These are phyloP conservation scores for Neopipo cinnamomea DNA, from an alignment of 2,113 vertebrate genomes.

Conservation along the genomic window DNA sequence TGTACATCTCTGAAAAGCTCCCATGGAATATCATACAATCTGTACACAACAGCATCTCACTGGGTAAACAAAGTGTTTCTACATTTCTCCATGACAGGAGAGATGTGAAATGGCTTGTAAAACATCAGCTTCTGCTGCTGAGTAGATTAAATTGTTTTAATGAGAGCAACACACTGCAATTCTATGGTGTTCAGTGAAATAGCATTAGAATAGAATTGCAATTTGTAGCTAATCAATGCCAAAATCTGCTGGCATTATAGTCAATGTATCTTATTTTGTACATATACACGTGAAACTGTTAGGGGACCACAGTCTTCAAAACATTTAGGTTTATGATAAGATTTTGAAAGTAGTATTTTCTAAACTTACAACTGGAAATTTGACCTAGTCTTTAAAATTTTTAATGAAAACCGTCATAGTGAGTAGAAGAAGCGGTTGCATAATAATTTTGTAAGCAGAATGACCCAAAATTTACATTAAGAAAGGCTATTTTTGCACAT, in stretches of 20 bases:
- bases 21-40: neutral
- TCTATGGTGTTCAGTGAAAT: neutral
- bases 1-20: neutral
- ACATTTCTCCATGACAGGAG: neutral
- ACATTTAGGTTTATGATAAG: neutral
- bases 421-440: neutral
- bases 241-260: neutral
- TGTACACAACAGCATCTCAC: neutral
- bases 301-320: neutral
- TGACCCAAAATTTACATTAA: neutral
- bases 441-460: neutral
- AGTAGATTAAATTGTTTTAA: neutral
- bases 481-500: neutral
- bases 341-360: neutral
- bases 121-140: neutral
- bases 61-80: neutral
- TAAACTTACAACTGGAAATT: neutral
- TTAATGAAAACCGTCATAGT: neutral
- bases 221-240: neutral
- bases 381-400: neutral
- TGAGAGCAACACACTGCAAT: neutral
- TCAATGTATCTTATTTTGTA: neutral
- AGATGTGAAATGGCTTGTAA: neutral
- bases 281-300: accelerated
- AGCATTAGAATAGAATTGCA: neutral